phyloP scores from a whole-genome alignment of 2,113 vertebrate genomes.

The Empidonax alnorum region DNA sequence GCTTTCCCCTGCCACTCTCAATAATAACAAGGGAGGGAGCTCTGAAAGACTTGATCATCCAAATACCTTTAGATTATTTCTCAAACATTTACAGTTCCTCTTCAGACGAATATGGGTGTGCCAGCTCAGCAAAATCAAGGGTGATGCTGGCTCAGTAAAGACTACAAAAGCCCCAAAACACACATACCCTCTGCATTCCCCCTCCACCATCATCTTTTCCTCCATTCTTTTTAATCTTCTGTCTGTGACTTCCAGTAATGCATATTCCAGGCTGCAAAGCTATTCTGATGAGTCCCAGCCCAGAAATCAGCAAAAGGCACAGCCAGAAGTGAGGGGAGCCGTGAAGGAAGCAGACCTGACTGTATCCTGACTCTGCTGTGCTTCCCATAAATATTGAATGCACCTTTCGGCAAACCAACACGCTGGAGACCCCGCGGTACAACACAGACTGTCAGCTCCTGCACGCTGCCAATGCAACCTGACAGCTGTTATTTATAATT shows the following conservation, averaged over 20 bases:
- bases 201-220: not conserved
- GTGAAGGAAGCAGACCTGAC: not conserved
- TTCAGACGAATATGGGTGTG: not conserved
- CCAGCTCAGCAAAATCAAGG: not conserved
- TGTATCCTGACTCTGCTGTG: not conserved
- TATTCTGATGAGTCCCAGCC: not conserved
- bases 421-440: not conserved
- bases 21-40: not conserved
- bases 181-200: not conserved
- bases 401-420: not conserved
- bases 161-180: not conserved
- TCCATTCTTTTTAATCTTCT: not conserved
- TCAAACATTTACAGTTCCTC: not conserved
- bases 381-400: conserved; percentile 65
- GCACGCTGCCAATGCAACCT: conserved; percentile 1
- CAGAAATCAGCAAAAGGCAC: not conserved
- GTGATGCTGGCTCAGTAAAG: not conserved
- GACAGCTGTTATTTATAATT: conserved; percentile 74
- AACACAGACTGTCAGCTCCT: conserved; percentile 18
- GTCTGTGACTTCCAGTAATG: not conserved
- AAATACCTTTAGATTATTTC: not conserved
- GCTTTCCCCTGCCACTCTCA: not conserved
- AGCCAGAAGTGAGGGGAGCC: not conserved
- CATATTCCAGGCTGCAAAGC: not conserved
- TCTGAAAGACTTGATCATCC: not conserved